Percentiles rank a stretch among this genome's conserved stretches.
phyloP scores from a whole-genome alignment of 1,140 invertebrate species.

The Galleria mellonella region DNA sequence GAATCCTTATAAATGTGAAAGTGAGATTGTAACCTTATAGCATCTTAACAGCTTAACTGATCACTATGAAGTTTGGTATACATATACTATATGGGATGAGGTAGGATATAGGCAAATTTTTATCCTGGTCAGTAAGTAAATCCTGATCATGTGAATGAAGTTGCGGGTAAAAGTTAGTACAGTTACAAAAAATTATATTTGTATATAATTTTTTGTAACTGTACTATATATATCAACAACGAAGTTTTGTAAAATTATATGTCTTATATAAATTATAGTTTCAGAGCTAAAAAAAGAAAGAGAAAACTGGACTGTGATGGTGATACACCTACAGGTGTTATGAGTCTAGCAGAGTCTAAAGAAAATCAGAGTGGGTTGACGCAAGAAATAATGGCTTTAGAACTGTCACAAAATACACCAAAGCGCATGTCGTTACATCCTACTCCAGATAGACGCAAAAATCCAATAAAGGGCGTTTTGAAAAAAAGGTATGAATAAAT shows the following conservation, averaged over 20 bases:
- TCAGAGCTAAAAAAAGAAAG: slow-evolving; percentile 75
- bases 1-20: no score
- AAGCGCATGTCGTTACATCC: slow-evolving; percentile 73
- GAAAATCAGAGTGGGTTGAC: slow-evolving; percentile 78
- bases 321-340: slow-evolving; percentile 57
- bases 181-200: no score
- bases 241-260: neutral
- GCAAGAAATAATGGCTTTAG: slow-evolving; percentile 78
- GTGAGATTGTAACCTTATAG: no score
- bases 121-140: no score
- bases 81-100: no score
- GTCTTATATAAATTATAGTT: slow-evolving; percentile 26
- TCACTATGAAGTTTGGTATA: no score
- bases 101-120: no score
- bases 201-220: no score
- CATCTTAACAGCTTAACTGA: no score
- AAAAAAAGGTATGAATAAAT: slow-evolving; percentile 63
- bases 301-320: slow-evolving; percentile 68
- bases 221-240: no score
- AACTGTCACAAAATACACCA: slow-evolving; percentile 73
- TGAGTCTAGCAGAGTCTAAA: slow-evolving; percentile 48
- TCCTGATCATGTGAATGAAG: no score
- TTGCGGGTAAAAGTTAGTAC: no score
- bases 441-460: slow-evolving; percentile 70
- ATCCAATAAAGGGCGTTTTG: slow-evolving; percentile 75